phyloP scores from a whole-genome alignment of 1,140 invertebrate genomes.

The Diorhabda elongata region DNA sequence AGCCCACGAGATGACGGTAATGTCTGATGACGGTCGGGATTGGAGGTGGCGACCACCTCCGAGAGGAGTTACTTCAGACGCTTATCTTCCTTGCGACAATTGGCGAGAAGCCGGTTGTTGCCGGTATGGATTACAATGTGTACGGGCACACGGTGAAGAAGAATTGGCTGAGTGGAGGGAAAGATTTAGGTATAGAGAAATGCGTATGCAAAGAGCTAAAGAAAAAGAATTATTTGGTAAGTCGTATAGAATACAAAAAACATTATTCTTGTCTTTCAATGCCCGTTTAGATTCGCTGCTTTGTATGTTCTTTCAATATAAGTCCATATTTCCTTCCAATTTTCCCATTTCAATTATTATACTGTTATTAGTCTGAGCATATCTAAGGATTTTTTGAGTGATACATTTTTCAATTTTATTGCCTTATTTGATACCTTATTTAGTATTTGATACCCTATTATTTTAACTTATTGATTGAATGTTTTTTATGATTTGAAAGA shows the following conservation, averaged over 20 bases:
- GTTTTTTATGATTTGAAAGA: too few species aligned
- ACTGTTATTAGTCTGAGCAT: too few species aligned
- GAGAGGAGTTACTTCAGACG: slow-evolving; percentile 57
- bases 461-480: too few species aligned
- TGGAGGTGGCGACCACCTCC: slow-evolving; percentile 69
- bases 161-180: slow-evolving; percentile 74
- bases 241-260: slow-evolving; percentile 21
- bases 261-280: slow-evolving; percentile 6
- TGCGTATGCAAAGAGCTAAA: slow-evolving; percentile 61
- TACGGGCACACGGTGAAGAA: slow-evolving; percentile 69
- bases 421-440: too few species aligned
- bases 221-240: slow-evolving; percentile 66
- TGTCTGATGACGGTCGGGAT: slow-evolving; percentile 66
- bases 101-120: slow-evolving; percentile 55
- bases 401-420: too few species aligned
- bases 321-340: too few species aligned
- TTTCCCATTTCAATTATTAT: too few species aligned
- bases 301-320: too few species aligned
- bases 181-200: slow-evolving; percentile 61
- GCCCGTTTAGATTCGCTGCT: too few species aligned
- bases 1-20: slow-evolving; percentile 64
- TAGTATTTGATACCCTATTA: too few species aligned
- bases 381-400: too few species aligned
- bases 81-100: slow-evolving; percentile 56
- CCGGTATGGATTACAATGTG: slow-evolving; percentile 66